phyloP scores from a whole-genome alignment of 2,113 vertebrate genomes.

The Rhabdornis inornatus region DNA sequence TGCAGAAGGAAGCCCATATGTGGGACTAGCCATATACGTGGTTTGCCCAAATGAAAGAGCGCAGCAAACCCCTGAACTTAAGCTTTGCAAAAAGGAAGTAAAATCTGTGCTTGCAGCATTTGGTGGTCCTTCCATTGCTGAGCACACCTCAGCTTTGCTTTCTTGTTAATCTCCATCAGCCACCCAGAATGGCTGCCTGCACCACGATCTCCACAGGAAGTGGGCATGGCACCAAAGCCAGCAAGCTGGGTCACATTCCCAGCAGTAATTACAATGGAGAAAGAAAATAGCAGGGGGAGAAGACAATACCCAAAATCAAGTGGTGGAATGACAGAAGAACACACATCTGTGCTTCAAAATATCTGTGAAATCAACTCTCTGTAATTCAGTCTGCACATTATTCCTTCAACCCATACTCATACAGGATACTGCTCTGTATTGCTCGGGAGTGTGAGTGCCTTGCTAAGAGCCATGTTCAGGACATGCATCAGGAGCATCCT shows the following conservation, averaged over 20 bases:
- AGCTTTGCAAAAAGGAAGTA: background rate
- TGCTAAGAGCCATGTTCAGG: background rate
- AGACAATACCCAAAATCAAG: background rate
- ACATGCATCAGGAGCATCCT: background rate
- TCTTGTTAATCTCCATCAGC: background rate
- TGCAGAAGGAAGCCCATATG: background rate
- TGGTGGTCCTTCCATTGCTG: background rate
- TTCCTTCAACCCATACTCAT: background rate
- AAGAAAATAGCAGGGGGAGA: background rate
- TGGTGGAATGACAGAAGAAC: background rate
- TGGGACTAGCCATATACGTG: background rate
- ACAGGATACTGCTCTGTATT: background rate
- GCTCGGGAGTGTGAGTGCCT: background rate
- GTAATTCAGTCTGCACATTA: background rate
- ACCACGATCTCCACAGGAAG: background rate
- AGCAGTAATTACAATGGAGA: background rate
- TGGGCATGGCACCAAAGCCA: background rate
- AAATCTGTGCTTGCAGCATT: background rate
- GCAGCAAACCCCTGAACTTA: background rate
- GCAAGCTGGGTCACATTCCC: background rate
- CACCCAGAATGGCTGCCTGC: background rate
- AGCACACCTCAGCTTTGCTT: background rate
- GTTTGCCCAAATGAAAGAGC: background rate
- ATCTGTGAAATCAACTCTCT: background rate
- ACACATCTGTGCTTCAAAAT: background rate